Evolutionary conservation across 2,113 vertebrate species (phyloP).

Genomic region (Sinocyclocheilus rhinocerous): DNA sequence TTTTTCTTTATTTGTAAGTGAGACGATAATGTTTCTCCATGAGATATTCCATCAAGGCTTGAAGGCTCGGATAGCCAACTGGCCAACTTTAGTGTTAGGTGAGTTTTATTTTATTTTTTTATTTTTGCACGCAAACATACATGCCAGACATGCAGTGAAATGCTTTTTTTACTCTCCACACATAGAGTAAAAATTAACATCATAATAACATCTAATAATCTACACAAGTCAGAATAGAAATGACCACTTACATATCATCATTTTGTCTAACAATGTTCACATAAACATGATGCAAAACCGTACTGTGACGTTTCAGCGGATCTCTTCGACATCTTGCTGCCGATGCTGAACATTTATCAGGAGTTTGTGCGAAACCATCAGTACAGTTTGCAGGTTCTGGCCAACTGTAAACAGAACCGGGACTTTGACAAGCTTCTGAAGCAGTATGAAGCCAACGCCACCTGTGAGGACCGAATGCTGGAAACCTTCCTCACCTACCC

Average conservation of each 20-base stretch:
- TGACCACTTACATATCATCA: neutral
- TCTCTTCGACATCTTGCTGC: conserved; percentile 97
- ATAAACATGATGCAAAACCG: neutral
- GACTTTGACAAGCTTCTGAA: conserved; percentile 99
- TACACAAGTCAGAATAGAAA: too few species aligned
- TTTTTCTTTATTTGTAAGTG: conserved; percentile 74
- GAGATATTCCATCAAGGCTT: conserved; percentile 99
- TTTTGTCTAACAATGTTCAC: neutral
- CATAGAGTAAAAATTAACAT: neutral
- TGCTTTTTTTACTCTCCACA: neutral
- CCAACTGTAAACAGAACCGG: conserved; percentile 99
- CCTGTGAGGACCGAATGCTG: conserved; percentile 95
- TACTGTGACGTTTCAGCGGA: conserved; percentile 79
- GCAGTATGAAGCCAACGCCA: conserved; percentile 95
- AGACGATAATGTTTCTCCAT: conserved; percentile 99
- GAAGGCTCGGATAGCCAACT: conserved; percentile 94
- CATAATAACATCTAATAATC: neutral
- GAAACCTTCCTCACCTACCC: conserved; percentile 98
- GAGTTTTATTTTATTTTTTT: conserved; percentile 60
- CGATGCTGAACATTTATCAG: conserved; percentile 99
- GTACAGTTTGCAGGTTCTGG: conserved; percentile 96
- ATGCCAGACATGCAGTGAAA: neutral
- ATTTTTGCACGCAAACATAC: neutral
- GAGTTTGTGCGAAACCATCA: conserved; percentile 99
- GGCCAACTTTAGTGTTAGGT: conserved; percentile 97